Percentiles rank a stretch among this genome's conserved stretches.
These are phyloP conservation scores for Lycaena phlaeas DNA, from an alignment of 2,888 invertebrate genomes.

Conservation along the genomic window DNA sequence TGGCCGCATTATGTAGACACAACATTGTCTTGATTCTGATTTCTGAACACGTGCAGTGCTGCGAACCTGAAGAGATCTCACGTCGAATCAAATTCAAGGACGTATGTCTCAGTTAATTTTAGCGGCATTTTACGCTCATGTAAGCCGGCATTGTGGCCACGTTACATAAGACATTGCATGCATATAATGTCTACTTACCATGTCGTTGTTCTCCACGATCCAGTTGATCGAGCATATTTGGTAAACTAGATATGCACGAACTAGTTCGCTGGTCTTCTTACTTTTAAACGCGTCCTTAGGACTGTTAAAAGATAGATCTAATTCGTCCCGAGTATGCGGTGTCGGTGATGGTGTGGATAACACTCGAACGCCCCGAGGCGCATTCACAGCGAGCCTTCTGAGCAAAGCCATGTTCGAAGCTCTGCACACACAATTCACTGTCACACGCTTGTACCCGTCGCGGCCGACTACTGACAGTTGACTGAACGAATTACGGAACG, in stretches of 20 bases:
- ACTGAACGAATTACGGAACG: slow-evolving; percentile 14
- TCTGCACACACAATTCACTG: slow-evolving; percentile 23
- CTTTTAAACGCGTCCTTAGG: slow-evolving; percentile 94
- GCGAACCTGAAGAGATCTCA: slow-evolving; percentile 20
- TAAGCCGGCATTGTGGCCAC: slow-evolving; percentile 29
- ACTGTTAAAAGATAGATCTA: slow-evolving; percentile 91
- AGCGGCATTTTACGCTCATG: slow-evolving; percentile 27
- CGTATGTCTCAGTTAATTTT: slow-evolving; percentile 32
- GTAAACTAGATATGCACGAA: slow-evolving; percentile 93
- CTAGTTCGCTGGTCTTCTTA: slow-evolving; percentile 93
- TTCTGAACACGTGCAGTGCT: slow-evolving; percentile 16
- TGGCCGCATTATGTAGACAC: too few relatives aligned
- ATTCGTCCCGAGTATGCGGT: slow-evolving; percentile 71
- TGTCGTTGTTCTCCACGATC: slow-evolving; percentile 92
- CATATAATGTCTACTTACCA: slow-evolving; percentile 76
- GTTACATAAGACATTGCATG: slow-evolving; percentile 52
- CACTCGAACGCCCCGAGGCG: slow-evolving; percentile 45
- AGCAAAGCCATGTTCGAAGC: slow-evolving; percentile 49
- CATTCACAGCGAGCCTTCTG: slow-evolving; percentile 49
- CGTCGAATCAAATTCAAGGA: slow-evolving; percentile 33
- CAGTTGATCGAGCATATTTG: slow-evolving; percentile 89
- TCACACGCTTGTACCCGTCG: slow-evolving; percentile 44
- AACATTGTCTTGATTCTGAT: too few relatives aligned
- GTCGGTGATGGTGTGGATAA: slow-evolving; percentile 34
- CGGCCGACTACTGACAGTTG: slow-evolving; percentile 49